Conservation (phyloP, 2,888 invertebrate genomes). For the Cosmopolites sordidus region DNA sequence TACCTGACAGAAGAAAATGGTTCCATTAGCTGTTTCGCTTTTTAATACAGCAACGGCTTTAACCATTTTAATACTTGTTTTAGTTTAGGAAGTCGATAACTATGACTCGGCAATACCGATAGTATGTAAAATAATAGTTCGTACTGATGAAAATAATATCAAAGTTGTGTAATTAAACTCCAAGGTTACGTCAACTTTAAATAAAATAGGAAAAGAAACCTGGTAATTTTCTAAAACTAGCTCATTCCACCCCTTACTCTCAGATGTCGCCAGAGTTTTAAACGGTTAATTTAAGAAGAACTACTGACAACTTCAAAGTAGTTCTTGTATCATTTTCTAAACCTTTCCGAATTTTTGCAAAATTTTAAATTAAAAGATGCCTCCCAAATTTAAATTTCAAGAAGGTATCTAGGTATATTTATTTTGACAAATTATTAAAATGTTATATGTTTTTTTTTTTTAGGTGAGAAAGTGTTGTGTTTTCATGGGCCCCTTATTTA, state of each 20-base stretch:
- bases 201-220: too few species aligned
- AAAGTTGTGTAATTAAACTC: too few species aligned
- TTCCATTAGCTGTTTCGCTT: constrained; percentile 76
- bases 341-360: too few species aligned
- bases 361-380: constrained; percentile 33
- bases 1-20: constrained; percentile 71
- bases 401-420: constrained; percentile 32
- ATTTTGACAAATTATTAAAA: constrained; percentile 5
- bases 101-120: neutral
- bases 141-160: too few species aligned
- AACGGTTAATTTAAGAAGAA: too few species aligned
- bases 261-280: too few species aligned
- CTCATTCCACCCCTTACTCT: too few species aligned
- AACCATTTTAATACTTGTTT: constrained; percentile 51
- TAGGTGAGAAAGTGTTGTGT: constrained; percentile 87
- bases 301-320: too few species aligned
- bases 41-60: constrained; percentile 86
- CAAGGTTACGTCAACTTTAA: too few species aligned
- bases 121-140: neutral
- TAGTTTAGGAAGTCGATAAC: neutral
- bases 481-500: constrained; percentile 95
- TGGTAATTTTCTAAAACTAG: too few species aligned
- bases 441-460: constrained; percentile 35
- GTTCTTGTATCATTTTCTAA: too few species aligned
- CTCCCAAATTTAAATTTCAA: constrained; percentile 41